Evolutionary conservation across 2,888 invertebrate genomes (phyloP), one percentile per base, ranked within the genome.

Genomic region (Hesperia comma): DNA sequence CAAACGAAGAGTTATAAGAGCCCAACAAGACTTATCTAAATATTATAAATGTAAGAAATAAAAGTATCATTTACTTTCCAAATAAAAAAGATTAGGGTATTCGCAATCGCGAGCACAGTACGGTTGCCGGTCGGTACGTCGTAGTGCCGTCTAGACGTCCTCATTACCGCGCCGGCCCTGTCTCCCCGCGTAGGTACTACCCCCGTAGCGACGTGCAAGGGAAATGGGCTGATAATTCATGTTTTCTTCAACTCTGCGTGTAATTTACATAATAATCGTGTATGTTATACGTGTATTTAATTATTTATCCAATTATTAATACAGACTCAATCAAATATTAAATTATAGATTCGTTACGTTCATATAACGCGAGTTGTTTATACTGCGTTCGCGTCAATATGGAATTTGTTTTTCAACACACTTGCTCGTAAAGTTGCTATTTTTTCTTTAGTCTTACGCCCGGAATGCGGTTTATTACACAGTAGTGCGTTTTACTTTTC

Each of bases 61-160:
- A 14, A 51, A 14, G 21, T 51, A 51, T 26, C 26, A 51, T 51
- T 21, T 51, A 14, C 14, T 51, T 26, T 6, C 21, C 51, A 26
- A 51, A 51, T 51, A 51, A 51, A 49, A 33, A 51, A 26, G 32
- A 21, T 58, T 43, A 14, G 12, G 15, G 33, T 26, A 15, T 49
- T 32, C n/a, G n/a, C 46, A 63, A 26, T 33, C 46, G 77, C 79
- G 76, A 72, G 79, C 81, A 80, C 81, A 81, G 79, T 80, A 84
- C 75, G 74, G 76, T 75, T 73, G 72, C 84, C 75, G 74, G 76
- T 75, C 73, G 72, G 33, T 43, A n/a, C 54, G 69, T 63, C 61
- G 66, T 67, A 78, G 78, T 78, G 79, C 79, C 83, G 90, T 91
- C 90, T 90, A 90, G 91, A 92, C 90, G 83, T 79, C 84, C 85